phyloP scores from a whole-genome alignment of 2,888 invertebrate species.

The Euplexia lucipara region DNA sequence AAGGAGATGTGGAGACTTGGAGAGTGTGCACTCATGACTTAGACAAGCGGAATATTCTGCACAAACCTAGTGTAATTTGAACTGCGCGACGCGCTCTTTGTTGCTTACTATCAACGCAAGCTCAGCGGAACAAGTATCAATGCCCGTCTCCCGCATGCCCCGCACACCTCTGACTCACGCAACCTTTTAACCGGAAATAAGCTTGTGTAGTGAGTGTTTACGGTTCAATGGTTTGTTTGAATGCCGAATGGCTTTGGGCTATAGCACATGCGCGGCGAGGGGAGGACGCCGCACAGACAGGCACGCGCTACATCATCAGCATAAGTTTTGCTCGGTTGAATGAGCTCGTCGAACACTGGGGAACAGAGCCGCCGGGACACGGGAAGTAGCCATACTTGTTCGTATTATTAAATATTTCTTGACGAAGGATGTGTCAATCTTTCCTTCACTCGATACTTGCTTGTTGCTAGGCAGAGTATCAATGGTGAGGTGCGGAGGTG shows the following conservation, averaged over 20 bases:
- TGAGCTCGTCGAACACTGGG: background rate
- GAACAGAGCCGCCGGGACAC: background rate
- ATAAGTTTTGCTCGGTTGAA: background rate
- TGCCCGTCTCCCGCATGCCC: background rate
- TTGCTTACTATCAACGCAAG: background rate
- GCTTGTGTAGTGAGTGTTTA: slow-evolving; percentile 9
- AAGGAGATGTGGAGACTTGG: background rate
- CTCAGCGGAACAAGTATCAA: background rate
- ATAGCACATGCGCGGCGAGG: background rate
- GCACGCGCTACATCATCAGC: background rate
- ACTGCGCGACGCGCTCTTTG: background rate
- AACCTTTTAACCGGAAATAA: slow-evolving; percentile 30
- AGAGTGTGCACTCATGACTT: background rate
- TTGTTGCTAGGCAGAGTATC: no score
- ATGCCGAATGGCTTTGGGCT: slow-evolving; percentile 11
- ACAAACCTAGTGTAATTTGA: background rate
- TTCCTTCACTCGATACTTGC: no score
- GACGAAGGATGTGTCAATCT: background rate
- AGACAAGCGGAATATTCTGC: background rate
- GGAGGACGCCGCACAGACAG: no score
- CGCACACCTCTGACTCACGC: slow-evolving; percentile 6
- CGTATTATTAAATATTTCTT: background rate
- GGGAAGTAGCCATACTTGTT: background rate
- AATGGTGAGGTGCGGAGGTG: no score
- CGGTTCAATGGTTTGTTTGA: slow-evolving; percentile 33